Evolutionary conservation across 2,113 vertebrate species (phyloP).

Genomic region (Osmerus mordax): DNA sequence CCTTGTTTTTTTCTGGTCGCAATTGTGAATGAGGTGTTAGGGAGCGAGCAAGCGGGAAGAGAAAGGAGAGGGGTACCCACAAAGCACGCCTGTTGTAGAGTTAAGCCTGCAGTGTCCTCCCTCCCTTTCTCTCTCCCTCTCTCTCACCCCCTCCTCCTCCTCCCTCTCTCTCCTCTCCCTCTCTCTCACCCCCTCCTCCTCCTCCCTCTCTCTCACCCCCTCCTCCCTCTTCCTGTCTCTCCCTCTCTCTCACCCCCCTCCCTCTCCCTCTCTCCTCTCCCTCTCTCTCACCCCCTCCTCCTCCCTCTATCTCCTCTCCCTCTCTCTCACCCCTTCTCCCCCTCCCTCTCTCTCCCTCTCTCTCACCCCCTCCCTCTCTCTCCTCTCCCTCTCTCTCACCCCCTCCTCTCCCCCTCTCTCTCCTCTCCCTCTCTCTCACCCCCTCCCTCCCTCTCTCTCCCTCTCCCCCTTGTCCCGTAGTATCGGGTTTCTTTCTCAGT

Average conservation of each 20-base stretch:
- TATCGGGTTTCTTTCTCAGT: slow-evolving; percentile 57
- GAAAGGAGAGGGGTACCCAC: slow-evolving; percentile 15
- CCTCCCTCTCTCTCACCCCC: slow-evolving; percentile 1
- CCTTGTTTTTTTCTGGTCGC: background rate
- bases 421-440: too few species aligned
- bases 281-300: background rate
- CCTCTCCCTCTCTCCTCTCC: slow-evolving; percentile 6
- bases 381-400: slow-evolving; percentile 9
- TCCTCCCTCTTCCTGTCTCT: background rate
- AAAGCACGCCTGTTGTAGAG: slow-evolving; percentile 13
- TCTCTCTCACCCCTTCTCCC: background rate
- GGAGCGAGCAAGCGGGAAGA: slow-evolving; percentile 32
- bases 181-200: background rate
- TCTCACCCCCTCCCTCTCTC: background rate
- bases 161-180: too few species aligned
- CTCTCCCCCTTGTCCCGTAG: slow-evolving; percentile 12
- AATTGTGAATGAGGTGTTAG: slow-evolving; percentile 34
- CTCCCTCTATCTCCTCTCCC: slow-evolving; percentile 3
- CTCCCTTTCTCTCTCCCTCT: slow-evolving; percentile 1
- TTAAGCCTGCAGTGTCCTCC: background rate
- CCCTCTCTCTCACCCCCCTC: slow-evolving; percentile 3
- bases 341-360: background rate
- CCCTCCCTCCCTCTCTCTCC: background rate
- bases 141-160: background rate
- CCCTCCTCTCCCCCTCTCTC: background rate